Conservation (phyloP, 2,888 invertebrate genomes). For the Lasioglossum figueresi region DNA sequence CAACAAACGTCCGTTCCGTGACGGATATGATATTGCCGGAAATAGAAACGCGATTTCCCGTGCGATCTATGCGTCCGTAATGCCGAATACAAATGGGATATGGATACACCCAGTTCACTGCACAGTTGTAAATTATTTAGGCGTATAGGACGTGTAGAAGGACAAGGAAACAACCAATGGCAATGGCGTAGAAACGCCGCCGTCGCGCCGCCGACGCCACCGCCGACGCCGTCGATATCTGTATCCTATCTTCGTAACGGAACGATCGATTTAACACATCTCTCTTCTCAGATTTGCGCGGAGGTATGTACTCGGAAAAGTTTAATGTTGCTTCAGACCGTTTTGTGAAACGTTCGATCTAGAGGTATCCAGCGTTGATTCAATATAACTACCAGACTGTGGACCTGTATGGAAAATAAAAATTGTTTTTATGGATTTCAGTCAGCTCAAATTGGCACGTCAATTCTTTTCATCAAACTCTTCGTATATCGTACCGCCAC, state of each 20-base stretch:
- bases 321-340: neutral
- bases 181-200: constrained; percentile 60
- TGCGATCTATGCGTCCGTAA: constrained; percentile 77
- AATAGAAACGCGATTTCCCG: constrained; percentile 80
- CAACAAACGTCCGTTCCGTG: constrained; percentile 64
- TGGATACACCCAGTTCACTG: constrained; percentile 69
- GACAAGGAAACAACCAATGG: constrained; percentile 49
- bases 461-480: too few relatives aligned
- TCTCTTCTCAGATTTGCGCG: neutral
- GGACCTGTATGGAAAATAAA: too few relatives aligned
- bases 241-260: neutral
- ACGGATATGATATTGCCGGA: constrained; percentile 81
- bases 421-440: too few relatives aligned
- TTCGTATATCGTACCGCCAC: too few relatives aligned
- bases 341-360: neutral
- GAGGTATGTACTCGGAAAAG: neutral
- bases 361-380: too few relatives aligned
- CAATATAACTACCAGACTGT: neutral
- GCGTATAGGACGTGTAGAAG: constrained; percentile 51
- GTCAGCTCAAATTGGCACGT: too few relatives aligned
- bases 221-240: constrained; percentile 24
- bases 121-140: constrained; percentile 76
- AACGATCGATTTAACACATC: constrained; percentile 5
- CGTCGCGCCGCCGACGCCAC: neutral
- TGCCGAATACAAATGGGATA: constrained; percentile 78